A percentile compares a stretch with the other conserved stretches of the same genome.
Evolutionary conservation across 2,888 invertebrate species (phyloP).

Genomic region (Ganaspis brasiliensis): DNA sequence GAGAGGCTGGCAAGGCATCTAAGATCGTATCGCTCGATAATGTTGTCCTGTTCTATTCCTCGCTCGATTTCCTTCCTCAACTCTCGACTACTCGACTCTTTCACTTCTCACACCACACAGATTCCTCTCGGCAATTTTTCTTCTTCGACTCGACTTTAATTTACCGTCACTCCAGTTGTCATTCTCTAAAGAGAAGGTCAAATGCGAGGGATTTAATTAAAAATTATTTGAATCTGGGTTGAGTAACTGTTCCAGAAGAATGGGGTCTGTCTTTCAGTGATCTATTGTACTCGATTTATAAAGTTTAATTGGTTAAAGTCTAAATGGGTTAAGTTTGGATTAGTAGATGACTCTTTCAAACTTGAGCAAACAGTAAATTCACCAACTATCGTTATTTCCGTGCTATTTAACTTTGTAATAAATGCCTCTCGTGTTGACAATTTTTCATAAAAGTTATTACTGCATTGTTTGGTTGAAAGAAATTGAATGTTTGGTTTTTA

Average conservation of each 20-base stretch:
- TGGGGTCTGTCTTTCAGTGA: conserved; percentile 36
- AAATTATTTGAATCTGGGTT: conserved; percentile 40
- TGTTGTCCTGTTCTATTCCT: conserved; percentile 69
- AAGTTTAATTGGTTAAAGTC: conserved; percentile 24
- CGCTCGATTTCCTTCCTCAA: conserved; percentile 54
- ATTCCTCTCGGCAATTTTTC: conserved; percentile 8
- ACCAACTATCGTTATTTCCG: too few relatives aligned
- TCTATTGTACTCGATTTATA: conserved; percentile 33
- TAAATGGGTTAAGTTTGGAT: conserved; percentile 17
- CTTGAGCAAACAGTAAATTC: not conserved
- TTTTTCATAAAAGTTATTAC: too few relatives aligned
- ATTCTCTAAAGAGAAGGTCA: not conserved
- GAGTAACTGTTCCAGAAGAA: conserved; percentile 29
- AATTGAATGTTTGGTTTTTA: too few relatives aligned
- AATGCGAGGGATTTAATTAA: conserved; percentile 12
- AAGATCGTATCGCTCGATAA: conserved; percentile 75
- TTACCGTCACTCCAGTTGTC: conserved; percentile 13
- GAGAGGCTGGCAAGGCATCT: conserved; percentile 66
- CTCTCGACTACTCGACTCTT: not conserved
- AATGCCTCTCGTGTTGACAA: too few relatives aligned
- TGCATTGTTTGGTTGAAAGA: too few relatives aligned
- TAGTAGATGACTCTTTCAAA: not conserved
- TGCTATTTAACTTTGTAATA: too few relatives aligned
- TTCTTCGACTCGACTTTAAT: not conserved
- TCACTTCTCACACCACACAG: conserved; percentile 19